Evolutionary conservation across 2,888 invertebrate species (phyloP).

Genomic region (Agrotis exclamationis): DNA sequence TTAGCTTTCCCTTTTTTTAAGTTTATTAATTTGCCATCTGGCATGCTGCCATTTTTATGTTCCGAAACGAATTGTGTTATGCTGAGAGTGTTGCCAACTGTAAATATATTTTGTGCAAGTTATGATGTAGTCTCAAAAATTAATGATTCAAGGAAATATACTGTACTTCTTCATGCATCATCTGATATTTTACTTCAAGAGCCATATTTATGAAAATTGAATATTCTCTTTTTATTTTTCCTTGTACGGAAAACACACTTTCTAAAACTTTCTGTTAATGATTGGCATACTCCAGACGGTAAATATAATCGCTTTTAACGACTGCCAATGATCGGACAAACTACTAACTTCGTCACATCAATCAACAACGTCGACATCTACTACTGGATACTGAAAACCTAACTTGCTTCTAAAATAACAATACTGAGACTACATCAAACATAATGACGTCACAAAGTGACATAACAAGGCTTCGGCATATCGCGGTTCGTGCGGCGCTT

Average conservation of each 20-base stretch:
- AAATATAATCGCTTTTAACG: constrained; percentile 17
- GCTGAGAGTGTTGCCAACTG: constrained; percentile 58
- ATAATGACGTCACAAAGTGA: neutral
- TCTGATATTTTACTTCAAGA: too few relatives aligned
- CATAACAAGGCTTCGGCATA: constrained; percentile 34
- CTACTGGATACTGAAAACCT: too few relatives aligned
- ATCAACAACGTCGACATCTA: too few relatives aligned
- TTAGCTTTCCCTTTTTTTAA: constrained; percentile 63
- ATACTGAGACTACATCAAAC: constrained; percentile 39
- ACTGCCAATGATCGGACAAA: neutral
- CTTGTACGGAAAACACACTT: too few relatives aligned
- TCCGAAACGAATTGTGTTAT: constrained; percentile 63
- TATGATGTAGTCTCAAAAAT: constrained; percentile 52
- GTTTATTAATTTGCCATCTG: constrained; percentile 65
- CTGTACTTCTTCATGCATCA: too few relatives aligned
- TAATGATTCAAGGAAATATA: neutral
- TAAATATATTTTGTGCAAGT: constrained; percentile 25
- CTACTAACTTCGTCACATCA: constrained; percentile 6
- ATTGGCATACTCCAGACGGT: constrained; percentile 1
- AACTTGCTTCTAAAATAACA: neutral
- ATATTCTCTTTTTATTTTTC: too few relatives aligned
- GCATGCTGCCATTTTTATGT: constrained; percentile 70
- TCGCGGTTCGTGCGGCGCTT: constrained; percentile 36
- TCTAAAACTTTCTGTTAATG: neutral
- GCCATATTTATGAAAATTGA: too few relatives aligned